Conservation (phyloP, 2,113 vertebrate species). For the Rhinolophus sinicus region DNA sequence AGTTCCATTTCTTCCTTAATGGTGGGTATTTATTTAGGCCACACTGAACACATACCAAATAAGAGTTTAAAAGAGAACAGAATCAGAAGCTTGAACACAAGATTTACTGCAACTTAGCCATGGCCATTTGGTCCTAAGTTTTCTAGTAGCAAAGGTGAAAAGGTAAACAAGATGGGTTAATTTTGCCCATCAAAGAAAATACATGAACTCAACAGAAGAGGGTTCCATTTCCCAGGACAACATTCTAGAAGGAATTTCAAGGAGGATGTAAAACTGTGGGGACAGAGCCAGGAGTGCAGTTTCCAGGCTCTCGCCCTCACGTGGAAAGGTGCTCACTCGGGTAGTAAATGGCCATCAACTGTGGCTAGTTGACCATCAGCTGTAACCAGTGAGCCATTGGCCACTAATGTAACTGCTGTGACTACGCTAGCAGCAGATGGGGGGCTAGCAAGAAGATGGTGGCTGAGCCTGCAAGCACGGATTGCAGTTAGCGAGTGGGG, state of each 20-base stretch:
- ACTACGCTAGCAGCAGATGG: no score
- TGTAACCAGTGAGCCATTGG: no score
- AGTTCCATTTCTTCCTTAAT: background rate
- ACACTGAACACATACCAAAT: background rate
- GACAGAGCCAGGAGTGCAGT: no score
- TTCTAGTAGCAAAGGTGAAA: background rate
- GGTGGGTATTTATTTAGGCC: background rate
- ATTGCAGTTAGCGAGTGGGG: no score
- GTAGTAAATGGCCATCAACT: no score
- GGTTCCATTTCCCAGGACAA: background rate
- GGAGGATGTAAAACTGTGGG: background rate
- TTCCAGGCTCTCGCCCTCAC: no score
- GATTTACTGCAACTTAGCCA: background rate
- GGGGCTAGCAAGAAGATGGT: no score
- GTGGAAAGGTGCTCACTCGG: no score
- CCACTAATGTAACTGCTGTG: no score
- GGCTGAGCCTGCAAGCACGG: no score
- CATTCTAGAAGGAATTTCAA: background rate
- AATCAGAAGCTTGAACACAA: background rate
- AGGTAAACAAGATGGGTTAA: background rate
- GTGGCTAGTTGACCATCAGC: no score
- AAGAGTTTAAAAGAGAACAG: background rate
- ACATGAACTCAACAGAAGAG: background rate
- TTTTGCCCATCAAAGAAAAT: background rate
- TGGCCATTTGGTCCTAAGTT: background rate